Conservation (phyloP, 2,888 invertebrate genomes). For the Galerucella nymphaeae region DNA sequence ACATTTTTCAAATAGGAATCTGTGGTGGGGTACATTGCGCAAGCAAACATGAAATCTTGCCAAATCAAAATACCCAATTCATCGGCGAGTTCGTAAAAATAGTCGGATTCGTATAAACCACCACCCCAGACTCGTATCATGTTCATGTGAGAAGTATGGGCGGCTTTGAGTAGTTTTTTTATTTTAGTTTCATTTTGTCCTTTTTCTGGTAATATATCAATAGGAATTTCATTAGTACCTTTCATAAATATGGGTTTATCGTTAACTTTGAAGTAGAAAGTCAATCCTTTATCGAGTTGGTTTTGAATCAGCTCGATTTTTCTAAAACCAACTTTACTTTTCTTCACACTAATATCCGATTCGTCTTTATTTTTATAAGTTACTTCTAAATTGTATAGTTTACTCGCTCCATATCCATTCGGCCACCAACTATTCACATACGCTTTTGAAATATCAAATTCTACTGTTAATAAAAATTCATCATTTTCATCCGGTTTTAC, state of each 20-base stretch:
- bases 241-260: conserved; percentile 89
- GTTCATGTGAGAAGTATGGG: conserved; percentile 85
- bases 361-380: conserved; percentile 64
- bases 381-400: conserved; percentile 76
- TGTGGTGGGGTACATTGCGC: conserved; percentile 90
- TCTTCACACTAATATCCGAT: conserved; percentile 59
- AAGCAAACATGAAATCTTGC: conserved; percentile 99
- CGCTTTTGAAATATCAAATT: conserved; percentile 47
- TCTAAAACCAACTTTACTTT: conserved; percentile 84
- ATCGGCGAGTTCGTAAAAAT: conserved; percentile 90
- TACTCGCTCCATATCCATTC: conserved; percentile 87
- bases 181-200: conserved; percentile 71
- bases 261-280: conserved; percentile 91
- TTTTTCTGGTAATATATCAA: conserved; percentile 83
- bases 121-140: conserved; percentile 98
- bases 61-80: conserved; percentile 92
- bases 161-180: conserved; percentile 74
- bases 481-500: conserved; percentile 47
- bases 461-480: conserved; percentile 54
- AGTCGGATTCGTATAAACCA: conserved; percentile 91
- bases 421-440: conserved; percentile 89
- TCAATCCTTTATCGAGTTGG: conserved; percentile 68
- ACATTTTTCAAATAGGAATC: conserved; percentile 67
- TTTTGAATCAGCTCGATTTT: conserved; percentile 86
- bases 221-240: conserved; percentile 94